A percentile compares a stretch with the other conserved stretches of the same genome.
Evolutionary conservation across 2,113 vertebrate species (phyloP).

Genomic region (Cochlearius cochlearius): DNA sequence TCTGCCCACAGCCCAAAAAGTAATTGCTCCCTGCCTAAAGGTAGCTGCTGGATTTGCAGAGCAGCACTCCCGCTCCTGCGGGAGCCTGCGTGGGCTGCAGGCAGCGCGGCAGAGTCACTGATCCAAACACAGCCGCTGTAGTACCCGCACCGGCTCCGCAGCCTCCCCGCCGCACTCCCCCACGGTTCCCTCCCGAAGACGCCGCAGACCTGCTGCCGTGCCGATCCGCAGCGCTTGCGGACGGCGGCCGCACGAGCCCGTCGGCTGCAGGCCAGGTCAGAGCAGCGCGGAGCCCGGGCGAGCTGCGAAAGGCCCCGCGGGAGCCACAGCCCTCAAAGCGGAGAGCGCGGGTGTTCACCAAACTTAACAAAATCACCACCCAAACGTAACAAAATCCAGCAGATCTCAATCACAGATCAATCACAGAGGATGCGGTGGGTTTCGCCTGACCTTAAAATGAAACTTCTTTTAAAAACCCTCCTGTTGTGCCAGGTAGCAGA

Average conservation of each 20-base stretch:
- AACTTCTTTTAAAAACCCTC: rapidly evolving
- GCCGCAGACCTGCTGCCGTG: not conserved
- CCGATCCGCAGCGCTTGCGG: rapidly evolving
- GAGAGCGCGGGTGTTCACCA: not conserved
- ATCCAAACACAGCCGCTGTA: not conserved
- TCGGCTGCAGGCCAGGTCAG: rapidly evolving
- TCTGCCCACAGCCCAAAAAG: not conserved
- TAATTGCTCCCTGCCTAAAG: not conserved
- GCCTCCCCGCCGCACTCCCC: not conserved
- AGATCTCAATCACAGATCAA: rapidly evolving
- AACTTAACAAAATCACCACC: not conserved
- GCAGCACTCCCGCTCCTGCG: not conserved
- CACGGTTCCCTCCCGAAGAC: not conserved
- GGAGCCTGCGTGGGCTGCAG: slow-evolving; percentile 35
- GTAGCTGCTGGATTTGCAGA: not conserved
- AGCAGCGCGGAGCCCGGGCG: rapidly evolving
- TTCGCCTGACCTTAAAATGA: rapidly evolving
- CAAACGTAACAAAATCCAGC: rapidly evolving
- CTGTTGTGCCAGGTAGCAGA: not conserved
- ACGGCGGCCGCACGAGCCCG: rapidly evolving
- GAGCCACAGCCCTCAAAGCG: rapidly evolving
- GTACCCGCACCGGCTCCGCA: not conserved
- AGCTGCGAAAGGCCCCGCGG: rapidly evolving
- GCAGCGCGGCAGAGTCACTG: not conserved
- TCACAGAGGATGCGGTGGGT: rapidly evolving